Evolutionary conservation across 1,140 invertebrate species (phyloP).

Genomic region (Magallana ariakensis): DNA sequence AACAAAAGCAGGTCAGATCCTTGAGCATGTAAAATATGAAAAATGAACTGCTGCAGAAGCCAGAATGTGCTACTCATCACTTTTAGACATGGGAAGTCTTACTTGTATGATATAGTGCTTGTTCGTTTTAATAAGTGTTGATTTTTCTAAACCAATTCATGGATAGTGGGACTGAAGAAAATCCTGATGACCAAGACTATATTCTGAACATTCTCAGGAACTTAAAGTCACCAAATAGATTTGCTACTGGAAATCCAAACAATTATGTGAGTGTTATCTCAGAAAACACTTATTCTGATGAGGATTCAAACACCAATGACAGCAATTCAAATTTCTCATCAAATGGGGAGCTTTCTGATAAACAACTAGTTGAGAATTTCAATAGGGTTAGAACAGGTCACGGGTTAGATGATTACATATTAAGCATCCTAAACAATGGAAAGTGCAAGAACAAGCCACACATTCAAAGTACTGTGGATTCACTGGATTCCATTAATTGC

Average conservation of each 20-base stretch:
- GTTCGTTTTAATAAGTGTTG: no score
- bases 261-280: not conserved
- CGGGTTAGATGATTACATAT: not conserved
- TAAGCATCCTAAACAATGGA: conserved; percentile 3
- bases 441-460: not conserved
- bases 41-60: no score
- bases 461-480: not conserved
- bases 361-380: not conserved
- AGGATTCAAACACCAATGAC: conserved; percentile 15
- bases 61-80: no score
- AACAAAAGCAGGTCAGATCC: no score
- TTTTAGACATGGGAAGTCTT: no score
- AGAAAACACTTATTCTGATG: not conserved
- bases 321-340: not conserved
- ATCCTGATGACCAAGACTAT: not conserved
- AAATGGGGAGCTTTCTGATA: not conserved
- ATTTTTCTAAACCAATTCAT: no score
- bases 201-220: not conserved
- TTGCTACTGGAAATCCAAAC: not conserved
- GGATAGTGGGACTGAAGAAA: not conserved
- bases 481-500: not conserved
- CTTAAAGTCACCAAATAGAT: conserved; percentile 7
- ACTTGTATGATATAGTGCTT: no score
- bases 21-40: no score
- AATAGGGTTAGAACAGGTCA: conserved; percentile 1